Base-by-base conservation (phyloP, 2,888 invertebrate genomes). In the Oscheius myriophilus region DNA sequence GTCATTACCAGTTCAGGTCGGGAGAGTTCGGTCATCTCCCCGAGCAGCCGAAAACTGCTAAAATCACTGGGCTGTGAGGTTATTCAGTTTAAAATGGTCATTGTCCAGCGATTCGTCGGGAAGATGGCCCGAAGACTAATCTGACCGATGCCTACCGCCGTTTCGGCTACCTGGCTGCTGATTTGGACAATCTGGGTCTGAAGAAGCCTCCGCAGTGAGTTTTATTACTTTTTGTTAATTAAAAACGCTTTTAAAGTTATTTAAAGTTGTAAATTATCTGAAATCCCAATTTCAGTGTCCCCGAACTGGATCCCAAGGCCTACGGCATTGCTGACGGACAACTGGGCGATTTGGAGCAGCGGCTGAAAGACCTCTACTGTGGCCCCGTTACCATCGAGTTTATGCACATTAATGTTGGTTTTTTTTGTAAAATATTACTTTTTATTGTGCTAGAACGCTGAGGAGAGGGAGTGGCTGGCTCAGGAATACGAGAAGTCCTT, bases 61-160 rank as follows among this genome's bases (percentile, higher is more conserved):
- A 33, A 33, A 33, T 33, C 33, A 3, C 33, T 33, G 33, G 33
- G 3, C 9, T 33, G 33, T 3, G 3, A 6, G 33, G 33, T 6
- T 6, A 33, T 33, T 9, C 9, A 6, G 33, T 9, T 33, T 6
- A 33, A 33, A 33, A 33, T 9, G n/a, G 33, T 33, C 4, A 9
- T 33, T 33, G 33, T 33, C 9, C 3, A 33, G 33, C 33, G 9
- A 33, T 33, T 33, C 33, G 33, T 33, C 33, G 4, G 3, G 76
- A 80, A 57, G 71, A 65, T 41, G 73, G 73, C 12, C 79, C 77
- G 55, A 66, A 72, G 11, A 67, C 76, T 16, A 79, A 84, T 71
- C 66, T 85, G 23, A 78, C 83, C 57, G 83, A 85, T 57, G 84
- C 84, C 1, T 85, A 75, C 67, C 76, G 85, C 4, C 67, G 83